phyloP scores from a whole-genome alignment of 1,140 invertebrate genomes.

The Drosophila carrolli region DNA sequence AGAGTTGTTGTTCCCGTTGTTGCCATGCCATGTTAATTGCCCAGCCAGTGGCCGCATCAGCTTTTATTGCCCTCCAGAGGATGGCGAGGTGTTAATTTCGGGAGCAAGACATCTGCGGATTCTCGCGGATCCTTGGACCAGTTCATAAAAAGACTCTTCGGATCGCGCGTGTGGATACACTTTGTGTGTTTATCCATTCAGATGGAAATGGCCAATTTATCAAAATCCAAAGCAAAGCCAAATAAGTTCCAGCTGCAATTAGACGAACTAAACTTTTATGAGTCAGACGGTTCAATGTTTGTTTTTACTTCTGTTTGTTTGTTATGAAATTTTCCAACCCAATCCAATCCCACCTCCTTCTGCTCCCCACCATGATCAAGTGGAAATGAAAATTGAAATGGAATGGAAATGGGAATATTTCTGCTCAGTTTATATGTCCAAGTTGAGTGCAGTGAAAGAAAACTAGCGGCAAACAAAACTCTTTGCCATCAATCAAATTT shows the following conservation, averaged over 20 bases:
- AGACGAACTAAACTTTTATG: slow-evolving; percentile 16
- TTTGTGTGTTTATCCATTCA: slow-evolving; percentile 13
- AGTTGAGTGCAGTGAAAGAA: slow-evolving; percentile 30
- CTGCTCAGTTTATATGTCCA: slow-evolving; percentile 30
- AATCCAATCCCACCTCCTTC: too few species aligned
- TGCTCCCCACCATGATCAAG: background rate
- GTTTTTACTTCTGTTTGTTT: slow-evolving; percentile 34
- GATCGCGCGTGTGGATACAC: background rate
- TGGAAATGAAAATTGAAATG: slow-evolving; percentile 34
- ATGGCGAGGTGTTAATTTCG: slow-evolving; percentile 57
- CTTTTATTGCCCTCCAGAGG: slow-evolving; percentile 54
- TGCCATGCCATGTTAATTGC: slow-evolving; percentile 66
- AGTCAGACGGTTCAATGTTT: slow-evolving; percentile 30
- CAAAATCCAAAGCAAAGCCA: slow-evolving; percentile 26
- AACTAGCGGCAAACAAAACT: slow-evolving; percentile 26
- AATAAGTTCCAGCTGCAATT: slow-evolving; percentile 35
- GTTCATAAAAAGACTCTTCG: slow-evolving; percentile 21
- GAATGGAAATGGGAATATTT: slow-evolving; percentile 26
- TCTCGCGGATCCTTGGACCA: background rate
- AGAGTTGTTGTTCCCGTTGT: slow-evolving; percentile 20
- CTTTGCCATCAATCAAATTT: slow-evolving; percentile 49
- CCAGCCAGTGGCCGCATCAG: slow-evolving; percentile 51
- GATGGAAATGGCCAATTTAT: slow-evolving; percentile 30
- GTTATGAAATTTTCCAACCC: slow-evolving; percentile 36
- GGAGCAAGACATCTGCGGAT: background rate